Evolutionary conservation across 2,888 invertebrate species (phyloP).

Genomic region (Drosophila nr. perissopoda): DNA sequence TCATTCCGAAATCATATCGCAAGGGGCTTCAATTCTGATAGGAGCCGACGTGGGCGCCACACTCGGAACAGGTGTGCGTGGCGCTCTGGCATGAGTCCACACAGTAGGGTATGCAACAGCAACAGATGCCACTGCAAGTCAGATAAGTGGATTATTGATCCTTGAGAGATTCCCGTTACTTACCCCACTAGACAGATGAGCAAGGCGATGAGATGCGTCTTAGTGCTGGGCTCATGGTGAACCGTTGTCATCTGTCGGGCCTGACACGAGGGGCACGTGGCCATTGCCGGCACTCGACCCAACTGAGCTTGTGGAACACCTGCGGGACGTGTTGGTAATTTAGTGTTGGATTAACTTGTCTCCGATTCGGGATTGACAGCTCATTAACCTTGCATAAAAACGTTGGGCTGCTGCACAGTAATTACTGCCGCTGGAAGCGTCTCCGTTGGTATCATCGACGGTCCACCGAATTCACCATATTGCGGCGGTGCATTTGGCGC

Average conservation of each 20-base stretch:
- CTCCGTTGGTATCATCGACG: slow-evolving; percentile 43
- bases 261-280: slow-evolving; percentile 73
- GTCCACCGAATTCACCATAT: slow-evolving; percentile 37
- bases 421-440: slow-evolving; percentile 21
- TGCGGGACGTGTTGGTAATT: background rate
- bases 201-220: slow-evolving; percentile 71
- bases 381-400: slow-evolving; percentile 40
- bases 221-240: slow-evolving; percentile 55
- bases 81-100: slow-evolving; percentile 78
- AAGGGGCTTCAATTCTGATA: slow-evolving; percentile 55
- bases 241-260: slow-evolving; percentile 58
- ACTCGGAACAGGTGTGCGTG: slow-evolving; percentile 74
- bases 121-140: slow-evolving; percentile 62
- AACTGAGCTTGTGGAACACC: slow-evolving; percentile 28
- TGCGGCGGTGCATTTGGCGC: slow-evolving; percentile 36
- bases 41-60: slow-evolving; percentile 74
- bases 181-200: slow-evolving; percentile 66
- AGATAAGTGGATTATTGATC: background rate
- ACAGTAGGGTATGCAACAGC: slow-evolving; percentile 75
- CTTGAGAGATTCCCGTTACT: slow-evolving; percentile 9
- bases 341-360: background rate
- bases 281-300: slow-evolving; percentile 52
- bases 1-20: background rate
- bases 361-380: background rate
- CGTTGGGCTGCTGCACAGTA: slow-evolving; percentile 42